A percentile compares a stretch with the other conserved stretches of the same genome.
Conservation (phyloP, 2,797 vertebrate species). For the Karalla daura region DNA sequence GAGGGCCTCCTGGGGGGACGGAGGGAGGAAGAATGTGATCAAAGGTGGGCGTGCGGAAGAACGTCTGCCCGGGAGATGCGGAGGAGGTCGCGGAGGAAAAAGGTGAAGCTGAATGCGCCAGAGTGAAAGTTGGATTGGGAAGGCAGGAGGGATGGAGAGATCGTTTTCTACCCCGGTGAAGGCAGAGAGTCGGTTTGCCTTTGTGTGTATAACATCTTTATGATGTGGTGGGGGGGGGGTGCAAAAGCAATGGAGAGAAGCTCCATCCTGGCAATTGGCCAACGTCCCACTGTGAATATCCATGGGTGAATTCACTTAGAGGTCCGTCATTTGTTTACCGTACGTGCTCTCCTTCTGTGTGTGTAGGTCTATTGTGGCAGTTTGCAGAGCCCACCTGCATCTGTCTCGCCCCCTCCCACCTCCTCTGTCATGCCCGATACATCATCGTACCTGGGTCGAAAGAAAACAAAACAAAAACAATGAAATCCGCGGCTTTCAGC, state of each 20-base stretch:
- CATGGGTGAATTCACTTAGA: conserved; percentile 23
- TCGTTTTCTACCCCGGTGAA: conserved; percentile 10
- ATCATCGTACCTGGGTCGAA: background rate
- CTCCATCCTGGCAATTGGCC: conserved; percentile 25
- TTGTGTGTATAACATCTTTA: conserved; percentile 44
- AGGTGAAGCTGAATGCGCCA: conserved; percentile 12
- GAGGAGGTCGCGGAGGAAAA: conserved; percentile 26
- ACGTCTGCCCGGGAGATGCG: conserved; percentile 36
- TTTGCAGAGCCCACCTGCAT: conserved; percentile 22
- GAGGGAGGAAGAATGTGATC: conserved; percentile 48
- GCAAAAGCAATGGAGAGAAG: conserved; percentile 27
- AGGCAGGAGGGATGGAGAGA: conserved; percentile 1
- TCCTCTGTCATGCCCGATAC: conserved; percentile 6
- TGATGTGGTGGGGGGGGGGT: conserved; percentile 24
- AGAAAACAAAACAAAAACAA: conserved; percentile 9
- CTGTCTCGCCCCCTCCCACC: background rate
- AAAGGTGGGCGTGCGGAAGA: conserved; percentile 52
- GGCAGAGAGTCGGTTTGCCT: conserved; percentile 52
- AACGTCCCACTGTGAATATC: conserved; percentile 28
- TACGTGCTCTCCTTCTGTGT: background rate
- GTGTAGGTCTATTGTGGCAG: conserved; percentile 18
- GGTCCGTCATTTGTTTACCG: conserved; percentile 29
- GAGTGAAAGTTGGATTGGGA: conserved; percentile 7
- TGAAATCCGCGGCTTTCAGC: background rate
- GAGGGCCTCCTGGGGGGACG: conserved; percentile 50